Evolutionary conservation across 2,888 invertebrate genomes (phyloP).

Genomic region (Lumbricus terrestris): DNA sequence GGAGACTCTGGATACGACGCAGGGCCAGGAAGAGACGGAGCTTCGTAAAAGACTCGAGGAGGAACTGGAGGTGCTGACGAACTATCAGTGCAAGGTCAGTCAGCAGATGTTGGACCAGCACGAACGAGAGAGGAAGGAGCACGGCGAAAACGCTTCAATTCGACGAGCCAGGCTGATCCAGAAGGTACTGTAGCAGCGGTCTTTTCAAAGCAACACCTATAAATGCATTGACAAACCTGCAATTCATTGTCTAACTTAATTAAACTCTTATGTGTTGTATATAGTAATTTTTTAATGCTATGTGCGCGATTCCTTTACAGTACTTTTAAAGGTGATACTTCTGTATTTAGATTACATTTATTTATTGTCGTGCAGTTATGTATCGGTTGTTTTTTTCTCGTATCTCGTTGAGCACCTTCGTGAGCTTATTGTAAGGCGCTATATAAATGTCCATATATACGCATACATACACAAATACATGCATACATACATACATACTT

Average conservation of each 20-base stretch:
- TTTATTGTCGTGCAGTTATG: too few species aligned
- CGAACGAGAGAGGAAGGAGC: constrained; percentile 85
- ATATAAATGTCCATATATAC: too few species aligned
- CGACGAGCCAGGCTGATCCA: constrained; percentile 87
- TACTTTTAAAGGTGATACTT: too few species aligned
- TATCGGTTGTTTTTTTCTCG: too few species aligned
- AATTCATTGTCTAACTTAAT: background rate
- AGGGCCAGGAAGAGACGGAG: constrained; percentile 79
- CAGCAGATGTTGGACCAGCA: constrained; percentile 95
- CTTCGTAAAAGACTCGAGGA: constrained; percentile 83
- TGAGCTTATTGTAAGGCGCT: too few species aligned
- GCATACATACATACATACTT: too few species aligned
- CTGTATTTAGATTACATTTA: too few species aligned
- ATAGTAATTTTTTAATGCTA: too few species aligned
- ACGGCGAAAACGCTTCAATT: constrained; percentile 89
- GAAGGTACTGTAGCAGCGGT: constrained; percentile 68
- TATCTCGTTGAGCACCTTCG: too few species aligned
- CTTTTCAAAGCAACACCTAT: background rate
- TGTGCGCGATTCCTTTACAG: too few species aligned
- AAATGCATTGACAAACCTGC: background rate
- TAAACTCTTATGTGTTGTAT: too few species aligned
- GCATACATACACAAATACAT: too few species aligned
- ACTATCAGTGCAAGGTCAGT: constrained; percentile 97
- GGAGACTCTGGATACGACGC: constrained; percentile 69
- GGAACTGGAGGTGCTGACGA: constrained; percentile 93